Evolutionary conservation across 2,888 invertebrate species (phyloP), one percentile per base, ranked within the genome.

Genomic region (Lomographa bimaculata): DNA sequence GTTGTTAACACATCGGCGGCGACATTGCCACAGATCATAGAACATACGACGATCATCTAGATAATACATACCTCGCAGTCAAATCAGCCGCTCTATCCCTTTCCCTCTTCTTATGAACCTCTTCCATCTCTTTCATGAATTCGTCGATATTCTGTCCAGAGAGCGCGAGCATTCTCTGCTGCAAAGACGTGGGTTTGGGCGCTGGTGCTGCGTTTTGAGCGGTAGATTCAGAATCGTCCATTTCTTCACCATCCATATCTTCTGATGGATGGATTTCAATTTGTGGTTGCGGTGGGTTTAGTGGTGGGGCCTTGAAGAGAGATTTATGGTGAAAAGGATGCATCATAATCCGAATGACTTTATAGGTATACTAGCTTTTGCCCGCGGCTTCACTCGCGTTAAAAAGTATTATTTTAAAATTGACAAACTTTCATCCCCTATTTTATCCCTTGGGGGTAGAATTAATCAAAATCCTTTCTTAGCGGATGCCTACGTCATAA

Each of bases 91-190:
- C 91, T 54, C 92, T 81, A 57, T 93, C 93, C n/a, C 91, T 81
- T 64, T 93, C 95, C 46, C 93, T 91, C 71, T 94, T 95, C 64
- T 93, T 93, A 54, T 95, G 95, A 0, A 94, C 95, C 46, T 94
- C 94, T 79, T 96, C 96, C 95, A 95, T 96, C 89, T 97, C 97
- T 66, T 96, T 94, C 95, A 97, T 96, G 60, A 97, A 97, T 49
- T 95, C 95, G 60, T 97, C 97, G 8, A 97, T 95, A 64, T 97
- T 96, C 81, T 97, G 97, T 0, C 97, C 96, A 5, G 96, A 95
- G 64, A 96, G 91, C n/a, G 94, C 94, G 61, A 96, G 83, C 96
- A 96, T 96, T 56, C 95, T 93, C 60, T 96, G 95, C 66, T 97
- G 96, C 16, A 97, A 73, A 0, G 94, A 93, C 0, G 94, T 95